These are phyloP conservation scores for Acanthis flammea DNA, from an alignment of 2,797 vertebrate species.

Conservation along the genomic window DNA sequence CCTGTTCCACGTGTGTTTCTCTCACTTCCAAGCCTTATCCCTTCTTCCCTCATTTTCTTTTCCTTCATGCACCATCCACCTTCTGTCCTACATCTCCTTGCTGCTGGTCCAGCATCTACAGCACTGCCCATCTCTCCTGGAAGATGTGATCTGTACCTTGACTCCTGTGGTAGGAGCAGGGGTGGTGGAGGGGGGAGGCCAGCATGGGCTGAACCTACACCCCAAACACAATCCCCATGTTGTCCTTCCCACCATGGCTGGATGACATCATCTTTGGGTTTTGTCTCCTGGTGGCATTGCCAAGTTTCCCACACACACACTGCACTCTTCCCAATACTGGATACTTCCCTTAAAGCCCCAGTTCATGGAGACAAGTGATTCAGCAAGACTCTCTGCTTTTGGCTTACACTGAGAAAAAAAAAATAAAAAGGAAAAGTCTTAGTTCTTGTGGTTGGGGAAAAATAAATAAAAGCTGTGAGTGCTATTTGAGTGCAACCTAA, in stretches of 20 bases:
- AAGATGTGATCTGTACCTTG: fast-evolving
- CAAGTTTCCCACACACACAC: fast-evolving
- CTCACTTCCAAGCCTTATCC: neutral
- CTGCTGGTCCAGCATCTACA: neutral
- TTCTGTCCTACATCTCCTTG: neutral
- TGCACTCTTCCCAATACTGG: neutral
- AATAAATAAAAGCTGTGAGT: conserved; percentile 43
- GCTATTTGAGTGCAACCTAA: conserved; percentile 10
- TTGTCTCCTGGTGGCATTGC: neutral
- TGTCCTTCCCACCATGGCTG: fast-evolving
- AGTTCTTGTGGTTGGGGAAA: neutral
- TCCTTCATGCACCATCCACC: neutral
- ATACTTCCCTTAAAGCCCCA: neutral
- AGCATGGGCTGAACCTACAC: neutral
- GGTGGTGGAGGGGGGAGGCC: neutral
- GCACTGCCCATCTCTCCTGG: neutral
- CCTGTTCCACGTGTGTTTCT: neutral
- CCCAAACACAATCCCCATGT: neutral
- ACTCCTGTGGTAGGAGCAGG: neutral
- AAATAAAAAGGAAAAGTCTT: neutral
- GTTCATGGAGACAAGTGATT: neutral
- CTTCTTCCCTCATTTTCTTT: neutral
- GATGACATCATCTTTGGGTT: neutral
- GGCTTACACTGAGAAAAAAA: neutral
- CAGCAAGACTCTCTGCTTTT: neutral